These are phyloP conservation scores for Hemicentrotus pulcherrimus DNA, from an alignment of 35 echinoderm and acorn worm genomes.

Conservation along the genomic window DNA sequence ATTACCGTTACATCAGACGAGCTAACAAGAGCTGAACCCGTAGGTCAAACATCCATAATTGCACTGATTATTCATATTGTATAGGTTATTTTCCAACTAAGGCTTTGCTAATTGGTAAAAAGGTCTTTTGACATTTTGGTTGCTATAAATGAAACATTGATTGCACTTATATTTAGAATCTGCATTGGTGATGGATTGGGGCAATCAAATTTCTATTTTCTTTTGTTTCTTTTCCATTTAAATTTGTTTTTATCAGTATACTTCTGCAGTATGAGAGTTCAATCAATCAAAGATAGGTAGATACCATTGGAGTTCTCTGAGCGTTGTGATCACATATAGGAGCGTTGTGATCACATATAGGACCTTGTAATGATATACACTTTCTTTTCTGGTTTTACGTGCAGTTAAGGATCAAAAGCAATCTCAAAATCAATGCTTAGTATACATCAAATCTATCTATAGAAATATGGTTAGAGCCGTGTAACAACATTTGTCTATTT, in stretches of 20 bases:
- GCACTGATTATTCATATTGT: not conserved
- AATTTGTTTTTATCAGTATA: not conserved
- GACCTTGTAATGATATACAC: too few species aligned
- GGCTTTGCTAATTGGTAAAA: not conserved
- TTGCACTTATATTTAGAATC: not conserved
- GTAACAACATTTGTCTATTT: too few species aligned
- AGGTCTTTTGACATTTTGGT: not conserved
- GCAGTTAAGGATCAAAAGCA: too few species aligned
- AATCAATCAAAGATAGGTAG: not conserved
- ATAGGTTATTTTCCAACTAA: not conserved
- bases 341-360: too few species aligned
- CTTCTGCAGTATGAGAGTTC: not conserved
- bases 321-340: too few species aligned
- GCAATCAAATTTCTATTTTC: not conserved
- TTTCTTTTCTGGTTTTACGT: too few species aligned
- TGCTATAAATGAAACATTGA: not conserved
- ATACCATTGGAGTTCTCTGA: too few species aligned
- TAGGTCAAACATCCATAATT: not conserved
- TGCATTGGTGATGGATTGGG: not conserved
- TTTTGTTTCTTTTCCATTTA: not conserved
- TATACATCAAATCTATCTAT: too few species aligned
- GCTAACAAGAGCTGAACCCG: not conserved
- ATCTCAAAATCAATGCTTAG: too few species aligned
- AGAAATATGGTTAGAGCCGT: too few species aligned
- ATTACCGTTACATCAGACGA: not conserved